Percentiles rank a stretch among this genome's conserved stretches.
Evolutionary conservation across 2,888 invertebrate genomes (phyloP).

Genomic region (Tinea trinotella): DNA sequence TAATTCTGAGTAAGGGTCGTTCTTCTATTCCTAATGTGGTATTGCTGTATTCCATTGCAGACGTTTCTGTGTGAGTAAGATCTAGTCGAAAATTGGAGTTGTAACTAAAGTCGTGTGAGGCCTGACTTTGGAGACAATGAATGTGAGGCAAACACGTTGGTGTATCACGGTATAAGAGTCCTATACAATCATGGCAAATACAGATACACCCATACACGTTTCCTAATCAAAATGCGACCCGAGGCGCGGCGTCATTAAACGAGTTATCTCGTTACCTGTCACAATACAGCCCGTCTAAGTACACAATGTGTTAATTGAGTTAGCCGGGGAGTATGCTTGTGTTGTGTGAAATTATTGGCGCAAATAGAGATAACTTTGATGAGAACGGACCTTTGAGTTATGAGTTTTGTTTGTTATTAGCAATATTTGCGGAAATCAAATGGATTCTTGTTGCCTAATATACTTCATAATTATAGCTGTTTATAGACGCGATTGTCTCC

Average conservation of each 20-base stretch:
- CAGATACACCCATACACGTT: slow-evolving; percentile 9
- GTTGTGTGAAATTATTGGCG: slow-evolving; percentile 20
- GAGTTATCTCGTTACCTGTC: slow-evolving; percentile 40
- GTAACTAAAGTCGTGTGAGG: too few species aligned
- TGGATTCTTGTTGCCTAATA: too few species aligned
- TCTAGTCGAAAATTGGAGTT: too few species aligned
- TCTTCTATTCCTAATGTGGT: too few species aligned
- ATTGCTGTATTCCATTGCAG: too few species aligned
- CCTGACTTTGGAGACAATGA: too few species aligned
- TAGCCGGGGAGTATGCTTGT: slow-evolving; percentile 25
- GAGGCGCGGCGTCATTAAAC: slow-evolving; percentile 30
- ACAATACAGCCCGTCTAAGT: slow-evolving; percentile 30
- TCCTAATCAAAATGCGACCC: slow-evolving; percentile 31
- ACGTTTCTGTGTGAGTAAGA: too few species aligned
- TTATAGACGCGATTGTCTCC: too few species aligned
- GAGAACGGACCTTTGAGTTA: slow-evolving; percentile 17
- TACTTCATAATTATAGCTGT: too few species aligned
- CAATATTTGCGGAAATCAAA: background rate
- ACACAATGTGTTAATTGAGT: slow-evolving; percentile 34
- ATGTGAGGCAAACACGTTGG: too few species aligned
- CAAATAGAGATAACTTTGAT: slow-evolving; percentile 21
- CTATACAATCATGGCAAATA: slow-evolving; percentile 5
- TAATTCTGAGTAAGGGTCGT: too few species aligned
- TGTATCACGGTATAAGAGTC: too few species aligned
- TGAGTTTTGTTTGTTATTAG: background rate